Conservation (phyloP, 2,113 vertebrate species). For the Hiodon alosoides region DNA sequence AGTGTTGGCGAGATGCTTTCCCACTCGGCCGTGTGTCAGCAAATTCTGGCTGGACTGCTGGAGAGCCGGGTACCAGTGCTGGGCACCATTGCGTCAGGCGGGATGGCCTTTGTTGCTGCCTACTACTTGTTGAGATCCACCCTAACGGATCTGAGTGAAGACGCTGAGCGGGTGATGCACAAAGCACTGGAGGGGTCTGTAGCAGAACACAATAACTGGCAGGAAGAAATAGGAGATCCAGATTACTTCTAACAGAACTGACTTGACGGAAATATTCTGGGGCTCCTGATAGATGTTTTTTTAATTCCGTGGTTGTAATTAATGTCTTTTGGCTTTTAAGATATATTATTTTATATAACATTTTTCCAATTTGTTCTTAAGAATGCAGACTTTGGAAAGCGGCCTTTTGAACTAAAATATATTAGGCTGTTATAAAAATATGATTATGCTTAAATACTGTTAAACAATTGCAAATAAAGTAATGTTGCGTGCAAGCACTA, state of each 20-base stretch:
- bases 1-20: constrained; percentile 17
- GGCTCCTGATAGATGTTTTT: too few species aligned
- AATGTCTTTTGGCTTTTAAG: too few species aligned
- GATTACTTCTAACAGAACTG: neutral
- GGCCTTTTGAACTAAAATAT: too few species aligned
- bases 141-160: constrained; percentile 29
- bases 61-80: constrained; percentile 28
- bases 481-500: too few species aligned
- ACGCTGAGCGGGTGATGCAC: constrained; percentile 22
- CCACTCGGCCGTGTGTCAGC: constrained; percentile 17
- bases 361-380: too few species aligned
- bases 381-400: too few species aligned
- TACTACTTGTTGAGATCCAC: constrained; percentile 29
- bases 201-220: neutral
- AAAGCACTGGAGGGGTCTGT: constrained; percentile 2
- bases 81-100: constrained; percentile 26
- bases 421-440: too few species aligned
- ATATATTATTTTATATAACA: too few species aligned
- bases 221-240: constrained; percentile 9
- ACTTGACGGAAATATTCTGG: neutral
- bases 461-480: too few species aligned
- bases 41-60: constrained; percentile 19
- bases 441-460: too few species aligned
- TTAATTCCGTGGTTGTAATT: too few species aligned
- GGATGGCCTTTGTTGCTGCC: constrained; percentile 27